phyloP scores from a whole-genome alignment of 2,888 invertebrate species.

The Pristionchus mayeri region DNA sequence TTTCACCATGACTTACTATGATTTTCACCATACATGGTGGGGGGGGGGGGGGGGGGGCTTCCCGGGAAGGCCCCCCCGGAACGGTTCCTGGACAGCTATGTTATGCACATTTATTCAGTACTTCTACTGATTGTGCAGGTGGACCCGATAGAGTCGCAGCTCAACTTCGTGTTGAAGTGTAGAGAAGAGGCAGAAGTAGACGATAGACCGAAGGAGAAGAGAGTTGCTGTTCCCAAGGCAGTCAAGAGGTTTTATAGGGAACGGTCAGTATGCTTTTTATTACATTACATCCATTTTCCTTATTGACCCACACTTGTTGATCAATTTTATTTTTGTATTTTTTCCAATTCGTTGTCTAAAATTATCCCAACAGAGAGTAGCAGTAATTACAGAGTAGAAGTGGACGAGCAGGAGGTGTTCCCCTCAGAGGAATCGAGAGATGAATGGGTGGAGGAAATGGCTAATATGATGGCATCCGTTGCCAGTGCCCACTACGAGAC shows the following conservation, averaged over 20 bases:
- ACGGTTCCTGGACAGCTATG: no score
- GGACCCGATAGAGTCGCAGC: neutral
- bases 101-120: no score
- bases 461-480: neutral
- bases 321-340: no score
- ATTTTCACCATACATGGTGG: no score
- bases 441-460: slow-evolving; percentile 39
- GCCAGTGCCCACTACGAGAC: neutral
- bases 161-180: neutral
- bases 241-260: slow-evolving; percentile 36
- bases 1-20: no score
- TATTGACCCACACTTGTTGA: no score
- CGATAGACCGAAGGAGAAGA: neutral
- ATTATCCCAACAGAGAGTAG: no score
- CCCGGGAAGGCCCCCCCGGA: no score
- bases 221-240: neutral
- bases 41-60: no score
- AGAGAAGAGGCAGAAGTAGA: neutral
- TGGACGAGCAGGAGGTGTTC: neutral
- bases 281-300: no score
- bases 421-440: neutral
- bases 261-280: neutral
- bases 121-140: no score
- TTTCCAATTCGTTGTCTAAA: no score
- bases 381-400: neutral